Conservation (phyloP, 2,888 invertebrate genomes). For the Rhaphigaster nebulosa region DNA sequence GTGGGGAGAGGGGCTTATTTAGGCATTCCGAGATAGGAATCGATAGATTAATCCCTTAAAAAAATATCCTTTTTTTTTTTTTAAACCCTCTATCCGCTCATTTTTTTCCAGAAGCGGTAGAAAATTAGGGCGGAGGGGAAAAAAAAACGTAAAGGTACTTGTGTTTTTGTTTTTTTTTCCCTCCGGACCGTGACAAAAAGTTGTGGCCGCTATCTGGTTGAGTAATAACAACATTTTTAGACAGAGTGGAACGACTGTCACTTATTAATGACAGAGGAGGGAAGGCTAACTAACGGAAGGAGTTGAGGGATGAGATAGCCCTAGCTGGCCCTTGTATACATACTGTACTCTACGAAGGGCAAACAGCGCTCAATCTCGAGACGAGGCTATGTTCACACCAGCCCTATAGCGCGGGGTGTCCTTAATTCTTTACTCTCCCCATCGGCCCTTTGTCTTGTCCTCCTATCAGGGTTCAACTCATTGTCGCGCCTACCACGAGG, state of each 20-base stretch:
- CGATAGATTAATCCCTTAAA: constrained; percentile 42
- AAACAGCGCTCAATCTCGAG: constrained; percentile 5
- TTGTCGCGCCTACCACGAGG: neutral
- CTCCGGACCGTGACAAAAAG: constrained; percentile 21
- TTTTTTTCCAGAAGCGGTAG: constrained; percentile 29
- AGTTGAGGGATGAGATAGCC: neutral
- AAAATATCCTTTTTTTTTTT: constrained; percentile 30
- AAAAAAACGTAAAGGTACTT: neutral
- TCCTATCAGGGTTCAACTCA: neutral
- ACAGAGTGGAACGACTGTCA: constrained; percentile 36
- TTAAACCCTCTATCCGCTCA: neutral
- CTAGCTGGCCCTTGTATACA: neutral
- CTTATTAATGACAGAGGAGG: constrained; percentile 3
- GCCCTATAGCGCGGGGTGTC: neutral
- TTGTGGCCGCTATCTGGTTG: constrained; percentile 42
- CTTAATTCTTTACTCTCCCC: constrained; percentile 25
- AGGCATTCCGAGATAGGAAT: constrained; percentile 40
- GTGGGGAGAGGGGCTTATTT: constrained; percentile 21
- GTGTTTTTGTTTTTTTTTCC: neutral
- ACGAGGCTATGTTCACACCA: neutral
- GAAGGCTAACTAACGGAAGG: neutral
- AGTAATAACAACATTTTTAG: constrained; percentile 49
- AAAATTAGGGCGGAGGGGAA: neutral
- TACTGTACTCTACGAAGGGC: neutral
- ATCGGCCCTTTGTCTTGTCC: constrained; percentile 37